These are phyloP conservation scores for Neodiprion lecontei DNA, from an alignment of 1,140 invertebrate genomes.

Conservation along the genomic window DNA sequence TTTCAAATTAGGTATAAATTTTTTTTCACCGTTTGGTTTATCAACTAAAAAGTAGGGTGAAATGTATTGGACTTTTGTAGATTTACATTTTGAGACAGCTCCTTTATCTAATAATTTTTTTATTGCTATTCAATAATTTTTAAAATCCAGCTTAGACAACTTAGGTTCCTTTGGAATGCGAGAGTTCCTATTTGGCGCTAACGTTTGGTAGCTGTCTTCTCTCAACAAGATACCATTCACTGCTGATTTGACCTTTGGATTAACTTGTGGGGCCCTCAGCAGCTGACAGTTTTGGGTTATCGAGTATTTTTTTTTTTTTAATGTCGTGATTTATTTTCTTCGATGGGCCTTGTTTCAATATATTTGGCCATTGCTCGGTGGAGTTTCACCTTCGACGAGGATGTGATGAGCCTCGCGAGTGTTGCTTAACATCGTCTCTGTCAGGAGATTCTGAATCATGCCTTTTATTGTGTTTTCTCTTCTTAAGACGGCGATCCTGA, in stretches of 20 bases:
- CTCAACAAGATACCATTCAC: background rate
- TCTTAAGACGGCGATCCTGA: background rate
- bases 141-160: background rate
- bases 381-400: background rate
- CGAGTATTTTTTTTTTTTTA: background rate
- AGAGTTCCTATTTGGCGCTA: background rate
- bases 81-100: conserved; percentile 8
- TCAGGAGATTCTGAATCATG: background rate
- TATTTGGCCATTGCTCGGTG: background rate
- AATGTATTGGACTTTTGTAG: background rate
- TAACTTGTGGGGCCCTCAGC: background rate
- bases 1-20: conserved; percentile 20
- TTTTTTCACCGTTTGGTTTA: conserved; percentile 18
- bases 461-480: background rate
- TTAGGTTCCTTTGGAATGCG: background rate
- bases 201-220: background rate
- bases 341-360: background rate
- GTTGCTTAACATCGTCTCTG: background rate
- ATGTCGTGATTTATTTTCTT: background rate
- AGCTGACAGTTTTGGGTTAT: background rate
- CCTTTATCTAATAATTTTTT: conserved; percentile 8
- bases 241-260: background rate
- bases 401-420: background rate
- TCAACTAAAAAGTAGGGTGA: conserved; percentile 18
- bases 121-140: background rate